Percentiles rank a stretch among this genome's conserved stretches.
These are phyloP conservation scores for Bovichtus diacanthus DNA, from an alignment of 2,797 vertebrate species.

Conservation along the genomic window DNA sequence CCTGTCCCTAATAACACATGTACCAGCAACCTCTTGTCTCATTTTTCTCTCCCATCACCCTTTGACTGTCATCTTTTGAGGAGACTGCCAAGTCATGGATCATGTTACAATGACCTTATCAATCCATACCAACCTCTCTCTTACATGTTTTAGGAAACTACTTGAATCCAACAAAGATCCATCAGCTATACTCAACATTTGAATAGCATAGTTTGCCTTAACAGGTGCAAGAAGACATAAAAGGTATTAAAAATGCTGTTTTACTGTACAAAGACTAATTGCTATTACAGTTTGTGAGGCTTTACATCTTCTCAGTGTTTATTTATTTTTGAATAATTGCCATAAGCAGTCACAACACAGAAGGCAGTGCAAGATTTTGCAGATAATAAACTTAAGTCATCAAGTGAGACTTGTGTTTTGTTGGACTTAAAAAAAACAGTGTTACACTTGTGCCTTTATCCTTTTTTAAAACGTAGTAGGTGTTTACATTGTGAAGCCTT, in stretches of 20 bases:
- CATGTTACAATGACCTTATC: slow-evolving; percentile 8
- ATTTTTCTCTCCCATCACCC: slow-evolving; percentile 12
- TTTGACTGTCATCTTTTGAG: slow-evolving; percentile 27
- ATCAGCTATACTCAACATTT: slow-evolving; percentile 30
- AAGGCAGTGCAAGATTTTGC: slow-evolving; percentile 5
- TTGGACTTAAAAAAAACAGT: slow-evolving; percentile 20
- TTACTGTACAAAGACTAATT: background rate
- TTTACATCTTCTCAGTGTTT: slow-evolving; percentile 36
- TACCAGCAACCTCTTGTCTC: slow-evolving; percentile 25
- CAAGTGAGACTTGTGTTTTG: slow-evolving; percentile 22
- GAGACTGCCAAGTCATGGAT: slow-evolving; percentile 43
- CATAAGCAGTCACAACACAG: slow-evolving; percentile 15
- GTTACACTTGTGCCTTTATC: slow-evolving; percentile 70
- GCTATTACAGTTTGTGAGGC: slow-evolving; percentile 20
- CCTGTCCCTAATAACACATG: slow-evolving; percentile 16
- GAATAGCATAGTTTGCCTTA: slow-evolving; percentile 11
- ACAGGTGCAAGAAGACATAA: slow-evolving; percentile 19
- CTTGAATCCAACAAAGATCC: slow-evolving; percentile 28
- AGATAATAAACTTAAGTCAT: slow-evolving; percentile 15
- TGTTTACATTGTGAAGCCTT: slow-evolving; percentile 49
- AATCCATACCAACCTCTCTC: slow-evolving; percentile 3
- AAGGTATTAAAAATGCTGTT: slow-evolving; percentile 30
- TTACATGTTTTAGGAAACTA: slow-evolving; percentile 23
- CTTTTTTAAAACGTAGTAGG: slow-evolving; percentile 24
- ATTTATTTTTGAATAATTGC: slow-evolving; percentile 38